Percentiles rank a stretch among this genome's conserved stretches.
These are phyloP conservation scores for Cinara cedri DNA, from an alignment of 2,888 invertebrate species.

Conservation along the genomic window DNA sequence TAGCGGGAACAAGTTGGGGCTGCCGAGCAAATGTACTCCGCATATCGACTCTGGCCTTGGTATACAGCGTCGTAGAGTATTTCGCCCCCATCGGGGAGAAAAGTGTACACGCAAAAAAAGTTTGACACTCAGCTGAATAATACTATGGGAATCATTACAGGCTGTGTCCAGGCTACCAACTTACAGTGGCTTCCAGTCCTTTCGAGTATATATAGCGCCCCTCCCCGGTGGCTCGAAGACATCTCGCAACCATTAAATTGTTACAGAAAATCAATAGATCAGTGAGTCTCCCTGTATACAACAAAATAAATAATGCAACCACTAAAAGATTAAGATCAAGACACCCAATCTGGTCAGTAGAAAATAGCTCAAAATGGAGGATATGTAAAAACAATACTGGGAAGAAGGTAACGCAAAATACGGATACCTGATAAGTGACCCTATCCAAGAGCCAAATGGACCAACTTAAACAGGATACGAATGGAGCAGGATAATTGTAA, in stretches of 20 bases:
- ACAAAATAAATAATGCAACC: not conserved
- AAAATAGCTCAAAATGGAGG: not conserved
- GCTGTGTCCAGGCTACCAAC: too few species aligned
- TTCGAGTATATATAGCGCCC: too few species aligned
- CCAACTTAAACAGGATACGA: not conserved
- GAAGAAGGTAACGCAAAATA: not conserved
- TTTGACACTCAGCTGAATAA: too few species aligned
- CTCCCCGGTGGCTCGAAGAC: too few species aligned
- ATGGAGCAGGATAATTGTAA: not conserved
- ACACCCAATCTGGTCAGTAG: not conserved
- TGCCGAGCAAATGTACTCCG: not conserved
- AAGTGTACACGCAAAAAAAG: too few species aligned
- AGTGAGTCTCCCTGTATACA: not conserved
- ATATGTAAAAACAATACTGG: not conserved
- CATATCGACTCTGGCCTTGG: not conserved
- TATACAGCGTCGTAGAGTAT: not conserved
- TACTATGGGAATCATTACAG: too few species aligned
- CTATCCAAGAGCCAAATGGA: not conserved
- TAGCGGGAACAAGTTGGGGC: not conserved
- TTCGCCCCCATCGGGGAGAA: not conserved
- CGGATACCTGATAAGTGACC: not conserved
- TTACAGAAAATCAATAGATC: too few species aligned
- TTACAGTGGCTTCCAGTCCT: too few species aligned
- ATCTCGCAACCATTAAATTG: too few species aligned
- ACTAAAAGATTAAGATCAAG: conserved; percentile 6